Conservation (phyloP, 2,888 invertebrate genomes). For the Oscheius sp. region DNA sequence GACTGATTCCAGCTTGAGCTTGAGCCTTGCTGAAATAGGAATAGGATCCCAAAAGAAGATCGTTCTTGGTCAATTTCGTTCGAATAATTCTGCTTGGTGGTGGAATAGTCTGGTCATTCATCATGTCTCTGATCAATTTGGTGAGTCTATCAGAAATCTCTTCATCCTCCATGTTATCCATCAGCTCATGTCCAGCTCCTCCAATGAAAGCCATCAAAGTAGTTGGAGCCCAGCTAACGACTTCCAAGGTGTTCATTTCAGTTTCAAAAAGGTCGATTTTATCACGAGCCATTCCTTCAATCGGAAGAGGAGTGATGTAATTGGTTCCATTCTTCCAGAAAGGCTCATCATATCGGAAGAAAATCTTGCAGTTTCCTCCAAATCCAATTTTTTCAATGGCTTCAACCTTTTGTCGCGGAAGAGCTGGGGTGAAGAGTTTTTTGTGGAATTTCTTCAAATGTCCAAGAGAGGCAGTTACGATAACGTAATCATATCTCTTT, state of each 20-base stretch:
- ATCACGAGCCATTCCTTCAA: constrained; percentile 44
- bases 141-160: constrained; percentile 52
- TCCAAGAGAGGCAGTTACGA: constrained; percentile 64
- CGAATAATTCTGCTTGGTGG: constrained; percentile 46
- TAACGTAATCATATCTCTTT: constrained; percentile 58
- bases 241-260: constrained; percentile 52
- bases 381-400: constrained; percentile 60
- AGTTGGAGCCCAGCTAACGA: constrained; percentile 57
- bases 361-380: constrained; percentile 61
- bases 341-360: constrained; percentile 60
- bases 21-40: constrained; percentile 58
- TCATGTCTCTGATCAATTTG: constrained; percentile 52
- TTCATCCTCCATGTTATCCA: constrained; percentile 58
- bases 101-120: constrained; percentile 45
- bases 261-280: constrained; percentile 48
- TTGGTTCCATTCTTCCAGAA: constrained; percentile 60
- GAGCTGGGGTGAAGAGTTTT: constrained; percentile 50
- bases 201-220: constrained; percentile 63
- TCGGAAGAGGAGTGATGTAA: constrained; percentile 55
- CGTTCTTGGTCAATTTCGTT: constrained; percentile 57
- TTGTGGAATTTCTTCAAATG: constrained; percentile 60
- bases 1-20: constrained; percentile 45
- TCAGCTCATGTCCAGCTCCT: constrained; percentile 56
- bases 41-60: constrained; percentile 60
- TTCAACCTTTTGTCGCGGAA: constrained; percentile 56